A percentile compares a stretch with the other conserved stretches of the same genome.
phyloP scores from a whole-genome alignment of 2,797 vertebrate species.

The Pseudotriccus pelzelni region DNA sequence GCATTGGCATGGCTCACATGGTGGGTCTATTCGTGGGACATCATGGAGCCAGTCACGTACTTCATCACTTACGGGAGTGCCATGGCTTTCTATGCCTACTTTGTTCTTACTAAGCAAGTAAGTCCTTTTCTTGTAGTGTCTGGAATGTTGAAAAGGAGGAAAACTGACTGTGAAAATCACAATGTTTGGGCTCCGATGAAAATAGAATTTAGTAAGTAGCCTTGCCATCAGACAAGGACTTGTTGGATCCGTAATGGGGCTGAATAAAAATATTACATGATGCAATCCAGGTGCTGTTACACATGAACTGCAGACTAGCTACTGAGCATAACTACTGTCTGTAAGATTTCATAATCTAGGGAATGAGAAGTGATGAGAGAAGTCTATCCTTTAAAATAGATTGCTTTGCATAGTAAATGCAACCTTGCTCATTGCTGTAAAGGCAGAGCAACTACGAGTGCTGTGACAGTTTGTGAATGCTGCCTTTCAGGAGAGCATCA shows the following conservation, averaged over 20 bases:
- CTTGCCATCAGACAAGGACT: neutral
- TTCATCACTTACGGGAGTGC: slow-evolving; percentile 92
- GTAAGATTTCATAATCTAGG: neutral
- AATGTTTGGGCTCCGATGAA: neutral
- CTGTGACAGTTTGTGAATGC: neutral
- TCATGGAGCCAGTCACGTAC: slow-evolving; percentile 96
- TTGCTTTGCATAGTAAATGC: neutral
- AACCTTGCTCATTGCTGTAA: neutral
- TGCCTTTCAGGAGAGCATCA: neutral
- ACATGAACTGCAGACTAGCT: neutral
- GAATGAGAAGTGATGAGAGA: neutral
- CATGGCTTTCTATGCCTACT: slow-evolving; percentile 90
- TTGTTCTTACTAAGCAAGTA: slow-evolving; percentile 90
- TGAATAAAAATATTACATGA: neutral
- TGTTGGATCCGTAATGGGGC: neutral
- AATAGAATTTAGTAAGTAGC: neutral
- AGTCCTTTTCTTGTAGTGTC: neutral
- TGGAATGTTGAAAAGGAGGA: neutral
- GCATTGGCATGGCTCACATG: slow-evolving; percentile 93
- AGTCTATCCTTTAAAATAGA: neutral
- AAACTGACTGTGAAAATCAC: neutral
- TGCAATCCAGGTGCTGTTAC: neutral
- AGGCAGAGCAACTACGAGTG: neutral
- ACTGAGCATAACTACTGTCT: neutral
- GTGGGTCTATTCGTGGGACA: slow-evolving; percentile 98